Evolutionary conservation across 2,888 invertebrate genomes (phyloP).

Genomic region (Trypoxylon attenuatum): DNA sequence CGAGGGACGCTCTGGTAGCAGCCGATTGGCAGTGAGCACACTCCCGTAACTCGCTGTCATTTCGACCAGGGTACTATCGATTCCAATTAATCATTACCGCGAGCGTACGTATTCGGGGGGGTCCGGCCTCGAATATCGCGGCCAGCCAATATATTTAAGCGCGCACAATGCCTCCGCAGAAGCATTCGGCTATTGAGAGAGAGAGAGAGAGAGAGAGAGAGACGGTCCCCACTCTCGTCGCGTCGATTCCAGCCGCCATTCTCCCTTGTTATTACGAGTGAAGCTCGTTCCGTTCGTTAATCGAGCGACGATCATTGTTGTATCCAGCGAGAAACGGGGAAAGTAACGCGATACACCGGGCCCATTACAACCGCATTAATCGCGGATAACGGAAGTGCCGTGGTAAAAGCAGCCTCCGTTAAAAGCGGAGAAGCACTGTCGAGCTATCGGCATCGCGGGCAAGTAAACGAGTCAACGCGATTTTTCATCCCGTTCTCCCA

Average conservation of each 20-base stretch:
- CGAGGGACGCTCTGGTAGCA: too few relatives aligned
- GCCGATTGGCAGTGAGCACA: neutral
- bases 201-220: neutral
- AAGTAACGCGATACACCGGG: neutral
- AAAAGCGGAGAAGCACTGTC: too few relatives aligned
- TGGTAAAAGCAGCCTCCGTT: too few relatives aligned
- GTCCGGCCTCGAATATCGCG: neutral
- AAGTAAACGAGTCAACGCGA: too few relatives aligned
- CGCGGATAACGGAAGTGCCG: neutral
- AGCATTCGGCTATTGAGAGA: neutral
- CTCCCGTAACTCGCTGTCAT: neutral
- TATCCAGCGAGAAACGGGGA: slow-evolving; percentile 9
- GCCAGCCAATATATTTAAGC: neutral
- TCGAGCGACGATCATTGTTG: slow-evolving; percentile 31
- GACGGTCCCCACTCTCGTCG: neutral
- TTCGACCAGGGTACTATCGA: neutral
- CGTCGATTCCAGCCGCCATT: neutral
- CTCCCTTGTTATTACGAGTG: slow-evolving; percentile 11
- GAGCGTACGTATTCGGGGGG: neutral
- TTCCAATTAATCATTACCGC: slow-evolving; percentile 25
- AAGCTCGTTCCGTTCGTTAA: slow-evolving; percentile 49
- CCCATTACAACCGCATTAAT: neutral
- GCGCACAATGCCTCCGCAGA: too few relatives aligned
- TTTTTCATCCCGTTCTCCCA: too few relatives aligned
- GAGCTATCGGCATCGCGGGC: too few relatives aligned